Conservation (phyloP, 1,140 invertebrate species). For the Artemia franciscana region DNA sequence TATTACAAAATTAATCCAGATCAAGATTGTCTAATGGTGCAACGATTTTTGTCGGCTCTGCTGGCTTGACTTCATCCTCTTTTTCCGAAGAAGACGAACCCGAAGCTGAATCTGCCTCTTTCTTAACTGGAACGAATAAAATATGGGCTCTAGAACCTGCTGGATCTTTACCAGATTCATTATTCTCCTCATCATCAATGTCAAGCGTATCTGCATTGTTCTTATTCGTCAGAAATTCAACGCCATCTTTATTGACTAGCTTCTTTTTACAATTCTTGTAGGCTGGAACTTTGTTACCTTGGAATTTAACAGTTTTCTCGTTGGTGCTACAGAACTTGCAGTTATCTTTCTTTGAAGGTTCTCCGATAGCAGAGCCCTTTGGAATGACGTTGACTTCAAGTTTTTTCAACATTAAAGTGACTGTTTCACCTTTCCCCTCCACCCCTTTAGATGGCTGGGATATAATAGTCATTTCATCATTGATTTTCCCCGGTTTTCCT, state of each 20-base stretch:
- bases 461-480: conserved; percentile 78
- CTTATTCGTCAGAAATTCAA: not conserved
- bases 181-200: not conserved
- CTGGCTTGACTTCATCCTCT: not conserved
- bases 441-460: conserved; percentile 49
- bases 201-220: not conserved
- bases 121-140: not conserved
- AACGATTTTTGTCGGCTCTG: not conserved
- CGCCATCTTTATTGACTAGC: not conserved
- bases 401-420: not conserved
- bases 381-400: not conserved
- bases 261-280: not conserved
- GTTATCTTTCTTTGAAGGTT: not conserved
- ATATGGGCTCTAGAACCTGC: not conserved
- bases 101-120: not conserved
- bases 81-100: not conserved
- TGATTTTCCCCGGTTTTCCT: conserved; percentile 61
- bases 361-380: not conserved
- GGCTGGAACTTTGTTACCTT: not conserved
- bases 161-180: not conserved
- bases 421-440: not conserved
- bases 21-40: not conserved
- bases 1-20: not conserved
- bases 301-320: not conserved
- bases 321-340: not conserved